Conservation (phyloP, 2,888 invertebrate genomes). For the Scaptomyza cyrtandrae region DNA sequence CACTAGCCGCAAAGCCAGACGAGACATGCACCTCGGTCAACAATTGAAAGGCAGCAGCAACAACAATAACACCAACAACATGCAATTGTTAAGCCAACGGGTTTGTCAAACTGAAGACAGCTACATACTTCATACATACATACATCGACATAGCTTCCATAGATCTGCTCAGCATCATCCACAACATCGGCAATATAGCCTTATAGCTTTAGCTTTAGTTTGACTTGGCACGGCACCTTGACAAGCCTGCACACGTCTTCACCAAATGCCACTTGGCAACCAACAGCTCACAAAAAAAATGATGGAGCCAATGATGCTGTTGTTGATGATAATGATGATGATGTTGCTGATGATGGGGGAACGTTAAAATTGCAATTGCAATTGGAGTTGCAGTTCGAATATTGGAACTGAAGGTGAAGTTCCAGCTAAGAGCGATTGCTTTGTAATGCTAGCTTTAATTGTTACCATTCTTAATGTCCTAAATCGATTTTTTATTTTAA, state of each 20-base stretch:
- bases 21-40: constrained; percentile 47
- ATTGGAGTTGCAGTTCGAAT: constrained; percentile 19
- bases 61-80: constrained; percentile 25
- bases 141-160: constrained; percentile 19
- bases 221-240: constrained; percentile 62
- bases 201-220: constrained; percentile 22
- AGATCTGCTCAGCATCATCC: constrained; percentile 29
- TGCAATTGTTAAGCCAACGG: constrained; percentile 61
- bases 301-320: constrained; percentile 6
- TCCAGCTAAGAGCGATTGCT: constrained; percentile 1
- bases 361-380: constrained; percentile 3
- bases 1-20: constrained; percentile 12
- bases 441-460: background rate
- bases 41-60: constrained; percentile 41
- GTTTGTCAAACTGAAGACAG: constrained; percentile 73
- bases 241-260: constrained; percentile 71
- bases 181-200: constrained; percentile 7
- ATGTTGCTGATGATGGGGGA: constrained; percentile 16
- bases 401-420: constrained; percentile 1
- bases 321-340: background rate
- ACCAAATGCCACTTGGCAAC: constrained; percentile 54
- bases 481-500: background rate
- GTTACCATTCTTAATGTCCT: background rate
- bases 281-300: constrained; percentile 16
- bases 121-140: constrained; percentile 7